These are phyloP conservation scores for Orgyia antiqua DNA, from an alignment of 2,888 invertebrate species.

Conservation along the genomic window DNA sequence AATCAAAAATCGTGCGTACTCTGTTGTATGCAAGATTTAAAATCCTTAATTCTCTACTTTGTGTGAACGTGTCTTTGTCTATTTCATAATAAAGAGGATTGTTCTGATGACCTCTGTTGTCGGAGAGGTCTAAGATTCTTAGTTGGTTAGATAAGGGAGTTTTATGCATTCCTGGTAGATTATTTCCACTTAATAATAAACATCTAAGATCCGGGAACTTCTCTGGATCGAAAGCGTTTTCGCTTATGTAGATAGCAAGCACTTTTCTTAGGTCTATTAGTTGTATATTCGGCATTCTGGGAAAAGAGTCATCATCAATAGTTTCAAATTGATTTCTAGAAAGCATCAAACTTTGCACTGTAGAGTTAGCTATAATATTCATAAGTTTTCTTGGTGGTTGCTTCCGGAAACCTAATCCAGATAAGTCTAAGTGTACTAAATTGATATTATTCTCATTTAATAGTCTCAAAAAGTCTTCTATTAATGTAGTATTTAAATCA, in stretches of 20 bases:
- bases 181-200: constrained; percentile 72
- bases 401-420: constrained; percentile 74
- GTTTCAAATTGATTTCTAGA: constrained; percentile 77
- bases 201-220: constrained; percentile 73
- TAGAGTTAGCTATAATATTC: constrained; percentile 67
- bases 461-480: constrained; percentile 56
- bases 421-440: constrained; percentile 65
- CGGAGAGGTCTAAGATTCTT: constrained; percentile 69
- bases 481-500: constrained; percentile 57
- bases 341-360: constrained; percentile 64
- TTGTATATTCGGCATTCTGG: constrained; percentile 73
- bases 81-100: constrained; percentile 72
- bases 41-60: constrained; percentile 61
- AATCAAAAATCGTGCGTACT: constrained; percentile 67
- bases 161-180: constrained; percentile 69
- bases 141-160: constrained; percentile 68
- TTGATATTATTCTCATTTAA: constrained; percentile 52
- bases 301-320: constrained; percentile 69
- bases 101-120: constrained; percentile 59
- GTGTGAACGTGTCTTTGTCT: constrained; percentile 63
- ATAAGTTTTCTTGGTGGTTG: constrained; percentile 64
- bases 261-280: constrained; percentile 76
- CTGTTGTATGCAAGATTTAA: constrained; percentile 76
- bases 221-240: constrained; percentile 60
- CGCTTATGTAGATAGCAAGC: constrained; percentile 59